phyloP scores from a whole-genome alignment of 2,797 vertebrate genomes.

The Tokudaia tokunoshimensis region DNA sequence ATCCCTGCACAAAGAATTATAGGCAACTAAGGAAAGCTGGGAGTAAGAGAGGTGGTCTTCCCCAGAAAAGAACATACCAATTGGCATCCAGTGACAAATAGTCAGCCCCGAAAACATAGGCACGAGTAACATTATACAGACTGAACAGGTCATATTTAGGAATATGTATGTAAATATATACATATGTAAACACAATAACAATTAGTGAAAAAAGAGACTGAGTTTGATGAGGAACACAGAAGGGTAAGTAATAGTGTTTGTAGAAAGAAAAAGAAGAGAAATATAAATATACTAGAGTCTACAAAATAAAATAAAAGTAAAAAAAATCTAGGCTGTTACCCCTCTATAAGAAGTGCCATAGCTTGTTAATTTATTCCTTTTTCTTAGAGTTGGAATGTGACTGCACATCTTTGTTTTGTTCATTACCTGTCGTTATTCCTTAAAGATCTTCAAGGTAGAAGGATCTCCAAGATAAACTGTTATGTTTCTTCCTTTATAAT shows the following conservation, averaged over 20 bases:
- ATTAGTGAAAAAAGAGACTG: not conserved
- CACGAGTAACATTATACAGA: not conserved
- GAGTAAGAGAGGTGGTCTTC: not conserved
- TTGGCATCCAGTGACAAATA: not conserved
- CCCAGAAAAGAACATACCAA: not conserved
- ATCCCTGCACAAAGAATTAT: not conserved
- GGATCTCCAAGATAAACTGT: not conserved
- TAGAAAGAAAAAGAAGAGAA: not conserved
- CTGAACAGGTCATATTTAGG: not conserved
- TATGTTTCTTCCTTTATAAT: not conserved
- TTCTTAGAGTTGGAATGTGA: constrained; percentile 34
- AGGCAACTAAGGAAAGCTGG: not conserved
- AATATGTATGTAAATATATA: not conserved
- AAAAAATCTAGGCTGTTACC: not conserved
- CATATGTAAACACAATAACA: not conserved
- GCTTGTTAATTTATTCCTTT: constrained; percentile 26
- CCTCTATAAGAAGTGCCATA: not conserved
- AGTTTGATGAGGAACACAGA: not conserved
- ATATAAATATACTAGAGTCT: not conserved
- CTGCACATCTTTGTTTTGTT: not conserved
- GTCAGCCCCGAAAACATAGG: not conserved
- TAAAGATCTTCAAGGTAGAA: constrained; percentile 8
- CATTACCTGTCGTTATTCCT: not conserved
- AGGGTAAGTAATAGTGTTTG: not conserved
- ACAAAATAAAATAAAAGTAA: constrained; percentile 71